Conservation (phyloP, 2,888 invertebrate genomes). For the Gasteruption jaculator region DNA sequence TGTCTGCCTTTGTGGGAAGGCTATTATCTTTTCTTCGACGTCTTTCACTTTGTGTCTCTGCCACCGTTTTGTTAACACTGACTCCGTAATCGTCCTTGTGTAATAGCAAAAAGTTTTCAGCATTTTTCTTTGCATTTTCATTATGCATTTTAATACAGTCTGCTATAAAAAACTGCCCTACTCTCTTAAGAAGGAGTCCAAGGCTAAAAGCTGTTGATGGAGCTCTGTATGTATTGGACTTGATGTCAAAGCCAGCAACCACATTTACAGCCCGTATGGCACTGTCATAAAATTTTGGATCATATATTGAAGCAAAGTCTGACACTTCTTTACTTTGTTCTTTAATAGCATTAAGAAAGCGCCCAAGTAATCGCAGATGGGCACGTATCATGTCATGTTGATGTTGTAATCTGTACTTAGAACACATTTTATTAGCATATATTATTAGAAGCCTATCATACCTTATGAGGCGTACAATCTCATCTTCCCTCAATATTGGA, state of each 20-base stretch:
- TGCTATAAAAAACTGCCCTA: slow-evolving; percentile 19
- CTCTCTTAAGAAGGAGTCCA: slow-evolving; percentile 22
- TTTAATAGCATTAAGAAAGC: slow-evolving; percentile 16
- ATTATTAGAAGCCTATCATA: slow-evolving; percentile 25
- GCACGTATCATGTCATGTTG: slow-evolving; percentile 25
- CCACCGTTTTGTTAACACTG: slow-evolving; percentile 20
- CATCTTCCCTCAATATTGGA: slow-evolving; percentile 25
- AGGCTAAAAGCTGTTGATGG: slow-evolving; percentile 23
- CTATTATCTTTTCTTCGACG: slow-evolving; percentile 6
- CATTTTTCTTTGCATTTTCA: slow-evolving; percentile 3
- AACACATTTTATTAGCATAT: slow-evolving; percentile 25
- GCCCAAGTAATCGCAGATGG: slow-evolving; percentile 22
- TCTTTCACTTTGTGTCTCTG: slow-evolving; percentile 10
- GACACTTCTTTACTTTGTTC: slow-evolving; percentile 16
- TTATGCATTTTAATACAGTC: slow-evolving; percentile 5
- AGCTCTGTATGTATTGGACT: slow-evolving; percentile 15
- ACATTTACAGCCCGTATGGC: slow-evolving; percentile 17
- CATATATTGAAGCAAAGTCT: slow-evolving; percentile 23
- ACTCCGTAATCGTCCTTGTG: slow-evolving; percentile 17
- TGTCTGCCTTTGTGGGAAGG: slow-evolving; percentile 16
- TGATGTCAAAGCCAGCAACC: slow-evolving; percentile 14
- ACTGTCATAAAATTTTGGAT: slow-evolving; percentile 21
- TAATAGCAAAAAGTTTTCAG: slow-evolving; percentile 22
- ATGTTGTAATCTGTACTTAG: slow-evolving; percentile 18
- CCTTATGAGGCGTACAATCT: slow-evolving; percentile 19